Evolutionary conservation across 2,113 vertebrate species (phyloP), one percentile per base, ranked within the genome.

Genomic region (Cinclus cinclus): DNA sequence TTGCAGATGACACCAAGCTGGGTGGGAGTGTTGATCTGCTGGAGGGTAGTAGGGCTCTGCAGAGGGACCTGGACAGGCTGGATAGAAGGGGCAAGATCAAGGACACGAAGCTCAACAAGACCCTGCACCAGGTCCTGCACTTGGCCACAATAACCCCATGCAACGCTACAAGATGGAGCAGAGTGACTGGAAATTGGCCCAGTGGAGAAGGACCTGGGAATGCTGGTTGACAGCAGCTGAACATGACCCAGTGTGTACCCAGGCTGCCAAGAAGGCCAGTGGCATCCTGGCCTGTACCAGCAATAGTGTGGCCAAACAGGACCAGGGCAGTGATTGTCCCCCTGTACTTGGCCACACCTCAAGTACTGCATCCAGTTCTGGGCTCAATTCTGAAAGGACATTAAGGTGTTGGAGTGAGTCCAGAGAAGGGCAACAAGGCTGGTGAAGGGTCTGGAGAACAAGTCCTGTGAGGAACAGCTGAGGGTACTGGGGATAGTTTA

Each of bases 271-370:
- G 30, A n/a, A 27, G 39, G 46, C 46, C 24, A 59, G 2, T 2
- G 46, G 24, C 28, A 75, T 15, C 53, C 19, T 46, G 69, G 19
- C 7, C 46, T 60, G 18, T 6, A 7, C 15, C 28, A 67, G 18
- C 4, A 5, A 10, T 1, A 8, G 46, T 25, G 53, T 30, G 55
- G 14, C 24, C 78, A 75, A 52, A 63, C 31, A 76, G n/a, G 47
- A 31, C 0, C 35, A 55, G 21, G 30, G 9, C 63, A 76, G 39
- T 3, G 47, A 55, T 1, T 22, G 21, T 19, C 4, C 28, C 16
- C 12, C 10, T 35, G 21, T 19, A 7, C 17, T 20, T 0, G 25
- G 21, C 2, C 10, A 9, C 14, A 27, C 9, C 20, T 53, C 1
- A 1, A 22, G 25, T 10, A 5, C 46, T 62, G n/a, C 3, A 2